A percentile compares a stretch with the other conserved stretches of the same genome.
Evolutionary conservation across 1,140 invertebrate genomes (phyloP).

Genomic region (Drosophila baimaii): DNA sequence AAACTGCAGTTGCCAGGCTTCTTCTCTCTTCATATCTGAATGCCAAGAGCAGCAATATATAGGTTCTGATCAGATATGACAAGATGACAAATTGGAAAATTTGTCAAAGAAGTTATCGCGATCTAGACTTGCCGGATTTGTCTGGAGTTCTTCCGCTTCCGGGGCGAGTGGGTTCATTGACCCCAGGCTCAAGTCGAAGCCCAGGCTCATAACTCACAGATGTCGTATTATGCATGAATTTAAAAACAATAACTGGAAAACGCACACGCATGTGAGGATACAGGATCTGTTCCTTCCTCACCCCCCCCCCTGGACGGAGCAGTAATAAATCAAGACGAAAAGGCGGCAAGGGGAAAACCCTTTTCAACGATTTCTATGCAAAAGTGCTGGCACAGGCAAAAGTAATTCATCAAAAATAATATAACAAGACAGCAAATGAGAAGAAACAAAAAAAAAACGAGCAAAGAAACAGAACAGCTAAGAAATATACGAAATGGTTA

Average conservation of each 20-base stretch:
- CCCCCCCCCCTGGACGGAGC: slow-evolving; percentile 7
- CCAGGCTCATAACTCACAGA: slow-evolving; percentile 66
- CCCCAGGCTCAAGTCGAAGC: slow-evolving; percentile 21
- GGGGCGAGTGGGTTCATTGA: slow-evolving; percentile 46
- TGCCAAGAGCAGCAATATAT: slow-evolving; percentile 56
- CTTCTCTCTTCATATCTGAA: slow-evolving; percentile 47
- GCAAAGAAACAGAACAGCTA: slow-evolving; percentile 8
- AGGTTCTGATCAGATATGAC: slow-evolving; percentile 40
- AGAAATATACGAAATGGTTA: slow-evolving; percentile 13
- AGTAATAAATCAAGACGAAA: slow-evolving; percentile 67
- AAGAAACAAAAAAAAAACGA: slow-evolving; percentile 41
- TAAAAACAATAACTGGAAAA: slow-evolving; percentile 67
- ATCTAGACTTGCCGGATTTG: slow-evolving; percentile 17
- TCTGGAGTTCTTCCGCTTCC: slow-evolving; percentile 7
- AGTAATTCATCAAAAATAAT: slow-evolving; percentile 71
- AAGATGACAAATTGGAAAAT: slow-evolving; percentile 59
- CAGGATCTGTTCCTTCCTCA: slow-evolving; percentile 6
- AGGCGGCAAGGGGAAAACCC: slow-evolving; percentile 45
- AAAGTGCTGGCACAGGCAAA: slow-evolving; percentile 49
- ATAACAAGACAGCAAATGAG: slow-evolving; percentile 41
- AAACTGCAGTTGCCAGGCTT: slow-evolving; percentile 45
- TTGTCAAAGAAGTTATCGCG: slow-evolving; percentile 45
- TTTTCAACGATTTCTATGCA: slow-evolving; percentile 62
- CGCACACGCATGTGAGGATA: slow-evolving; percentile 40
- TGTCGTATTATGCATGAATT: slow-evolving; percentile 71